Percentiles rank a stretch among this genome's conserved stretches.
phyloP scores from a whole-genome alignment of 2,113 vertebrate genomes.

The Tapirus terrestris region DNA sequence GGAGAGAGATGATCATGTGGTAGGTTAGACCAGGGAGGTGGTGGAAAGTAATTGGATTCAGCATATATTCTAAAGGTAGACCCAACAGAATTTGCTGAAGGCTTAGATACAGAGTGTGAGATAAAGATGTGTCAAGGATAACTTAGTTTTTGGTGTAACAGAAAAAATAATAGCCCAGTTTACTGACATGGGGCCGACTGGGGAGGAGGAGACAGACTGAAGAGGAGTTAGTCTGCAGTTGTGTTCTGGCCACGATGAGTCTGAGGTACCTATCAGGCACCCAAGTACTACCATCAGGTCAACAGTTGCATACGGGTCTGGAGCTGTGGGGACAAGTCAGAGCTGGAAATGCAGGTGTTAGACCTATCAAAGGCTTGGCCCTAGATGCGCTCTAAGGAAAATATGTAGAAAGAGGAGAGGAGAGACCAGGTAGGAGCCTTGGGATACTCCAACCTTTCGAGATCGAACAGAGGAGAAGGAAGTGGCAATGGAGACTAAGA shows the following conservation, averaged over 20 bases:
- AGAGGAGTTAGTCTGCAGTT: background rate
- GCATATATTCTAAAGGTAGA: background rate
- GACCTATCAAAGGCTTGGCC: background rate
- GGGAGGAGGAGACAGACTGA: background rate
- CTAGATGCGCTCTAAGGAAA: background rate
- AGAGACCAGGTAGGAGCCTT: background rate
- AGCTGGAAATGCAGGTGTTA: background rate
- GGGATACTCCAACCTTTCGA: background rate
- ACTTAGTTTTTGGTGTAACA: background rate
- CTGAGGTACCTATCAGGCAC: background rate
- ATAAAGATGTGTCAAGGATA: background rate
- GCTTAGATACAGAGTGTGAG: background rate
- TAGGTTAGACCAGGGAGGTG: background rate
- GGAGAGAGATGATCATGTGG: background rate
- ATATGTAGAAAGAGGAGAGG: background rate
- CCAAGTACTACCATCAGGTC: background rate
- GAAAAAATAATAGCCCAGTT: background rate
- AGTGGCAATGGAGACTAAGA: background rate
- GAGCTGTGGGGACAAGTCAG: background rate
- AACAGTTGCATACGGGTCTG: background rate
- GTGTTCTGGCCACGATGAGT: background rate
- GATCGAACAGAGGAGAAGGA: background rate
- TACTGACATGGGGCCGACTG: background rate
- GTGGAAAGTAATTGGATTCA: background rate
- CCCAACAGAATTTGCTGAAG: background rate